A percentile compares a stretch with the other conserved stretches of the same genome.
Evolutionary conservation across 2,888 invertebrate species (phyloP).

Genomic region (Helicoverpa assulta): DNA sequence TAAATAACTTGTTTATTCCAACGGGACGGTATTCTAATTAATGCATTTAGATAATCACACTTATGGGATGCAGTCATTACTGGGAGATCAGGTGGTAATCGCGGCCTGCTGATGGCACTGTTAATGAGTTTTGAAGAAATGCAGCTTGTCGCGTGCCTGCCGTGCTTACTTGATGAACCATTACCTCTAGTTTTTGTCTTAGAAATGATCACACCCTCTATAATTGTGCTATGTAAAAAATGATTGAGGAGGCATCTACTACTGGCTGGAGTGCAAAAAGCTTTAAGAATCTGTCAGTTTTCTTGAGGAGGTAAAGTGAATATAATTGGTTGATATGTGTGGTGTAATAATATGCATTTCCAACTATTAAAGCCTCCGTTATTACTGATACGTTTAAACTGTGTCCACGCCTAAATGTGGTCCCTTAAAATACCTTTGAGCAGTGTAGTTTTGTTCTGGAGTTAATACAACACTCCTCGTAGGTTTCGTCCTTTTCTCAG

Average conservation of each 20-base stretch:
- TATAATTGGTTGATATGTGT: too few species aligned
- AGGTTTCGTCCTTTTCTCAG: too few species aligned
- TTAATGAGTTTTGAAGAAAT: background rate
- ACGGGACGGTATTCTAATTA: conserved; percentile 47
- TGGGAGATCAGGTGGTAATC: conserved; percentile 48
- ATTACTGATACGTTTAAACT: too few species aligned
- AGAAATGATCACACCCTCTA: background rate
- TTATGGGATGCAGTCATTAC: conserved; percentile 41
- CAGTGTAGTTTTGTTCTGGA: too few species aligned
- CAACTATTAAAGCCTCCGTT: too few species aligned
- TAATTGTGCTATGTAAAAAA: background rate
- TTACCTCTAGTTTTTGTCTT: background rate
- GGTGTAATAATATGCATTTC: too few species aligned
- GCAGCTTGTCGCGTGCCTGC: conserved; percentile 27
- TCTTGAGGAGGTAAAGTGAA: background rate
- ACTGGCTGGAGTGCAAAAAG: background rate
- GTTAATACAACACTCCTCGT: too few species aligned
- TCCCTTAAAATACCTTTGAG: too few species aligned
- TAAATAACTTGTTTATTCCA: conserved; percentile 47
- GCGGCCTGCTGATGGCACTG: background rate
- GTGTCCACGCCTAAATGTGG: too few species aligned
- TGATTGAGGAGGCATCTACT: background rate
- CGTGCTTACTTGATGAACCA: background rate
- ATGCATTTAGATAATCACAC: conserved; percentile 55
- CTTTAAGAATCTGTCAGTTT: background rate